Base-by-base conservation (phyloP, 2,797 vertebrate species). In the Myotis myotis region DNA sequence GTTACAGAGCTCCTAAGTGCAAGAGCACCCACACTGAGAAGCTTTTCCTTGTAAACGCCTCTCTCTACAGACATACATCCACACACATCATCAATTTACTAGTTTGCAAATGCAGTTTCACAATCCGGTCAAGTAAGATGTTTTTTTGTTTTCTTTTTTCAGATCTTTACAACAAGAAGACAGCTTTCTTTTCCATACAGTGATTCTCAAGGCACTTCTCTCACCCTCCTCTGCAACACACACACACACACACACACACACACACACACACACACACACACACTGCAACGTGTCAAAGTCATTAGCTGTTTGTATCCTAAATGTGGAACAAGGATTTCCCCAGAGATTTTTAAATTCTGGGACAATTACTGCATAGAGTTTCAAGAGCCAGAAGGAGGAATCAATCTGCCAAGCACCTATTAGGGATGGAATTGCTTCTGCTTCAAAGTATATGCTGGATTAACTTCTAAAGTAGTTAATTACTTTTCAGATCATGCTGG, bases 331-430 rank as follows among this genome's bases (percentile, higher is more conserved):
- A 96, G 80, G 90, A 97, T 98, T 97, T 97, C 96, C 93, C 95
- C 90, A 91, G 95, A 96, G 94, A 96, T 91, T 97, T 98, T 97
- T 97, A 91, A 96, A 97, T 98, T 98, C 96, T 94, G 95, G 88
- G 91, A 84, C 93, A 98, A 91, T 97, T 98, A 89, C 97, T 88
- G 93, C 17, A 64, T 81, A 97, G 55, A 83, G 90, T 95, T 97
- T 81, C 28, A 79, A 91, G 93, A 93, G 86, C 93, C 0, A 1
- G 74, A 92, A 97, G 88, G 91, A 97, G 96, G 94, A 97, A 66
- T 95, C 93, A 97, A 76, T 90, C 96, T 96, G 60, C 89, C 97
- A 95, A 95, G 94, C 74, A 97, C 96, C 94, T 78, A 81, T 93
- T 95, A 93, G 94, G 70, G 68, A 44, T 75, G 36, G 96, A 96